Evolutionary conservation across 1,140 invertebrate genomes (phyloP).

Genomic region (Rhynchophorus ferrugineus): DNA sequence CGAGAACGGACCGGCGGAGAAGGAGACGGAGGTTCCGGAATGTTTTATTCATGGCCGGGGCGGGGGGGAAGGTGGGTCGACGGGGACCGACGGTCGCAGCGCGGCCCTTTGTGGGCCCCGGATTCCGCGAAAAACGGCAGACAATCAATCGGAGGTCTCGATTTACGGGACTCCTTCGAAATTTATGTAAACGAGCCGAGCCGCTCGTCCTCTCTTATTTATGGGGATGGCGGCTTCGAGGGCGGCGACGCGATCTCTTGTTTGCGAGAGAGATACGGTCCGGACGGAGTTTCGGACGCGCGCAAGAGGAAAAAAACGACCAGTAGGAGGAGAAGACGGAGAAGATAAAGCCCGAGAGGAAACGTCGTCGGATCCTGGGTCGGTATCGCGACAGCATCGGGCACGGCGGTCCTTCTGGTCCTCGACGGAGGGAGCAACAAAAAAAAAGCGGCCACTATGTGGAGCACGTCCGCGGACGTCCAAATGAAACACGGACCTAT

Average conservation of each 20-base stretch:
- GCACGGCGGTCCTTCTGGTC: too few species aligned
- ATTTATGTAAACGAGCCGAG: slow-evolving; percentile 10
- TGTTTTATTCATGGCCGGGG: background rate
- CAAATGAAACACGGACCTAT: too few species aligned
- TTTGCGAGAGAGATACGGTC: background rate
- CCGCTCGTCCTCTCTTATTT: slow-evolving; percentile 4
- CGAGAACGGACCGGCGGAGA: too few species aligned
- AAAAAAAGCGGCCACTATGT: too few species aligned
- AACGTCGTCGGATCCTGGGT: too few species aligned
- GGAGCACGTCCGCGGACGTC: too few species aligned
- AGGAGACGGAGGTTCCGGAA: too few species aligned
- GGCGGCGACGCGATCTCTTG: background rate
- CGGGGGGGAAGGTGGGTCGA: background rate
- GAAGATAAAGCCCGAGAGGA: too few species aligned
- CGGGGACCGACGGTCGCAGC: background rate
- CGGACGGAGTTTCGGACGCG: background rate
- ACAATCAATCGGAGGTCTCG: slow-evolving; percentile 4
- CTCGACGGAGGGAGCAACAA: too few species aligned
- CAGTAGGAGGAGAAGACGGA: background rate
- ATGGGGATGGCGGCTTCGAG: background rate
- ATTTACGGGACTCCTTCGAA: background rate
- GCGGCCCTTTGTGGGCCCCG: background rate
- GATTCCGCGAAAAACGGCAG: slow-evolving; percentile 9
- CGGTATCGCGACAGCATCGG: too few species aligned
- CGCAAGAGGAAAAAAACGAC: background rate